These are phyloP conservation scores for Anthonomus grandis DNA, from an alignment of 1,140 invertebrate genomes.

Conservation along the genomic window DNA sequence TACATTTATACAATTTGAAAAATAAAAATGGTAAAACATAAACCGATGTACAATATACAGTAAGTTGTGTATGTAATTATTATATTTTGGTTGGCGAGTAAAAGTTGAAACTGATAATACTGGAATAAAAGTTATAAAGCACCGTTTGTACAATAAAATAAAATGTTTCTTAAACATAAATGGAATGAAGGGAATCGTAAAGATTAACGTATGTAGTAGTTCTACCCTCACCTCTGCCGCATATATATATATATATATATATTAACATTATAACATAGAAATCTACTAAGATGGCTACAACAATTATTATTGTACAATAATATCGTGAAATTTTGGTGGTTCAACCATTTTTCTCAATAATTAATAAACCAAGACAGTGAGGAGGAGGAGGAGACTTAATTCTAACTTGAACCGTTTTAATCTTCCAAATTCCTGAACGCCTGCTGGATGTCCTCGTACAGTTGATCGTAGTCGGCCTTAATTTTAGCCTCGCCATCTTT, in stretches of 20 bases:
- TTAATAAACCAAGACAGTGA: slow-evolving; percentile 27
- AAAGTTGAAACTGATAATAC: no score
- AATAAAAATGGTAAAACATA: slow-evolving; percentile 31
- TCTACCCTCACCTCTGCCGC: slow-evolving; percentile 34
- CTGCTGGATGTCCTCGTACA: slow-evolving; percentile 92
- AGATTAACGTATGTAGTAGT: slow-evolving; percentile 22
- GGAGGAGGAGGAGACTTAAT: slow-evolving; percentile 19
- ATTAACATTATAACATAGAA: slow-evolving; percentile 25
- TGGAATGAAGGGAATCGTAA: slow-evolving; percentile 37
- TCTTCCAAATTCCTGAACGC: slow-evolving; percentile 99
- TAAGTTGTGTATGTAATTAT: no score
- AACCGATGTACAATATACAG: slow-evolving; percentile 34
- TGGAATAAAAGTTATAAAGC: slow-evolving; percentile 34
- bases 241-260: no score
- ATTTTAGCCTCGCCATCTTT: slow-evolving; percentile 98
- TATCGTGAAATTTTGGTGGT: slow-evolving; percentile 29
- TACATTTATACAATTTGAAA: slow-evolving; percentile 32
- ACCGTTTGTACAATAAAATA: slow-evolving; percentile 24
- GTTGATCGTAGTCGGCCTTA: slow-evolving; percentile 92
- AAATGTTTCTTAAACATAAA: slow-evolving; percentile 34
- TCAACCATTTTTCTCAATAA: slow-evolving; percentile 22
- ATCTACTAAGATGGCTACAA: slow-evolving; percentile 24
- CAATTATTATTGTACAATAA: slow-evolving; percentile 30
- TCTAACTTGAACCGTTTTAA: slow-evolving; percentile 54
- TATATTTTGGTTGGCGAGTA: no score